phyloP scores from a whole-genome alignment of 2,888 invertebrate genomes.

The Tachina fera region DNA sequence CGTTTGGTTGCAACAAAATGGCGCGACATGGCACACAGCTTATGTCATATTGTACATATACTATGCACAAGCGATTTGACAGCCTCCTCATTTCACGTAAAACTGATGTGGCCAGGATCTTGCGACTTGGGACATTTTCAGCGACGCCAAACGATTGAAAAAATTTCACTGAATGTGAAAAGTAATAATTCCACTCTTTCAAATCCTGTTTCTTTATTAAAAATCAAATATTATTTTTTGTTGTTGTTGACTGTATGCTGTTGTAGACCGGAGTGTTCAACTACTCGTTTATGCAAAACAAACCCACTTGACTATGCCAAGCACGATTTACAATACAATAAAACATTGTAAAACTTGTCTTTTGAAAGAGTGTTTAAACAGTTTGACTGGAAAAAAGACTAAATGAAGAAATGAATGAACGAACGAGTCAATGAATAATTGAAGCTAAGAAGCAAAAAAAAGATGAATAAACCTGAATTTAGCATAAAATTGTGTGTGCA shows the following conservation, averaged over 20 bases:
- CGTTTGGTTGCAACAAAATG: too few species aligned
- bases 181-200: not conserved
- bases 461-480: conserved; percentile 54
- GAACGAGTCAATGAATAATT: conserved; percentile 48
- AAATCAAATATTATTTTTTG: conserved; percentile 17
- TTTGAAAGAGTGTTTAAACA: conserved; percentile 37
- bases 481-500: conserved; percentile 48
- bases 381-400: conserved; percentile 45
- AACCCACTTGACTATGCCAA: conserved; percentile 73
- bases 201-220: conserved; percentile 1
- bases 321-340: conserved; percentile 79
- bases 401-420: conserved; percentile 20
- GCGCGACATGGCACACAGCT: too few species aligned
- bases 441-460: conserved; percentile 3
- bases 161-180: not conserved
- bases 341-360: conserved; percentile 71
- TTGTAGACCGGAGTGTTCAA: conserved; percentile 59
- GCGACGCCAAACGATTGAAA: not conserved
- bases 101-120: too few species aligned
- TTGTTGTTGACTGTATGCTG: not conserved
- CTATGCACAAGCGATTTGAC: too few species aligned
- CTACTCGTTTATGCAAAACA: conserved; percentile 57
- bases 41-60: too few species aligned
- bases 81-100: too few species aligned
- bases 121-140: too few species aligned